phyloP scores from a whole-genome alignment of 2,797 vertebrate genomes.

The Helicolenus hilgendorfi region DNA sequence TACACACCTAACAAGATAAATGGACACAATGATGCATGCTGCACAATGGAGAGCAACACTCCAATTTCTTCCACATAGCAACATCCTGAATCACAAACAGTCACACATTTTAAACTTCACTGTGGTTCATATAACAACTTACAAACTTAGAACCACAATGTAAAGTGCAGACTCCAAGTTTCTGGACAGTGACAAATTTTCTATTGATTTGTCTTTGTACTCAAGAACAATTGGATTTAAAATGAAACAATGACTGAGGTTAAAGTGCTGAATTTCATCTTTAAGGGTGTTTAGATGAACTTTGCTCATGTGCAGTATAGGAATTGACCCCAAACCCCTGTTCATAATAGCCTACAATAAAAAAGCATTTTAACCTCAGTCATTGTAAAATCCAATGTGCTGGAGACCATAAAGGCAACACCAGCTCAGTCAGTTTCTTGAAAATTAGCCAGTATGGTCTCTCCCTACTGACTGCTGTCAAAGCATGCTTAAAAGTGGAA shows the following conservation, averaged over 20 bases:
- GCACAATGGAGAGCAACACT: conserved; percentile 3
- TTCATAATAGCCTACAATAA: background rate
- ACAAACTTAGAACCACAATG: background rate
- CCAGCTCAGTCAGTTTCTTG: background rate
- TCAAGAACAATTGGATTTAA: conserved; percentile 43
- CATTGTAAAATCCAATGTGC: background rate
- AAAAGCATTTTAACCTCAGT: background rate
- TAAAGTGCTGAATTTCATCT: conserved; percentile 47
- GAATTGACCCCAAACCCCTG: background rate
- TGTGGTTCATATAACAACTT: background rate
- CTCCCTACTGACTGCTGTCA: background rate
- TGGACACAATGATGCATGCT: conserved; percentile 37
- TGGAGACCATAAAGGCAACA: background rate
- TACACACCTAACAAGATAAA: conserved; percentile 23
- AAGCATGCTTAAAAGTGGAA: background rate
- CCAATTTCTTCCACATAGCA: background rate
- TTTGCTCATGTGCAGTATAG: background rate
- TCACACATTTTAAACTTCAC: conserved; percentile 3
- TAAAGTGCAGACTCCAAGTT: conserved; percentile 26
- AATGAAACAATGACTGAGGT: conserved; percentile 37
- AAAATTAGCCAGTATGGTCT: background rate
- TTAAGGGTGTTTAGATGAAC: background rate
- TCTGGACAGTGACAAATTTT: conserved; percentile 45
- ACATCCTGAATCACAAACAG: conserved; percentile 22
- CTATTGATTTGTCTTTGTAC: conserved; percentile 59